Percentiles rank a stretch among this genome's conserved stretches.
Conservation (phyloP, 37 sponge, comb jelly and placozoan genomes). For the Ianthella basta region DNA sequence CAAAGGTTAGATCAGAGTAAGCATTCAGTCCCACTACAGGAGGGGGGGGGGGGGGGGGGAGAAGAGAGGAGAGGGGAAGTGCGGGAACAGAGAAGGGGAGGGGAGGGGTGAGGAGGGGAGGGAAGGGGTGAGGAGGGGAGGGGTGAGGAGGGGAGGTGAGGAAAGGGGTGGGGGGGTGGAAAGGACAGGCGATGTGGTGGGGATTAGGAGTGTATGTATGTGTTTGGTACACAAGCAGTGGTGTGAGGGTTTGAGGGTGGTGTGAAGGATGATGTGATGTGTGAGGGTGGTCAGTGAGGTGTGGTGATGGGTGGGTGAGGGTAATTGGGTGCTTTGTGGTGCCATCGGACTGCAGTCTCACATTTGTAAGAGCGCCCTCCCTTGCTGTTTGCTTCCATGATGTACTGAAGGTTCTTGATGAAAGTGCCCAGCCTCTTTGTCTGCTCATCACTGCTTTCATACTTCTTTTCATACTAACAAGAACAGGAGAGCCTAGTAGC, state of each 20-base stretch:
- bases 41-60: no score
- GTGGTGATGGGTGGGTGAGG: background rate
- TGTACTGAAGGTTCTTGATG: constrained; percentile 27
- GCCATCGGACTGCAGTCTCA: background rate
- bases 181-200: no score
- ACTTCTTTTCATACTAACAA: constrained; percentile 40
- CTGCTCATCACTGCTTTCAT: constrained; percentile 45
- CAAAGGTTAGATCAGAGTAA: constrained; percentile 68
- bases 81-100: background rate
- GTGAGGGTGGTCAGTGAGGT: no score
- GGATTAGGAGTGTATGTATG: no score
- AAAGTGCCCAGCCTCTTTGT: constrained; percentile 40
- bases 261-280: no score
- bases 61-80: background rate
- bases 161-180: no score
- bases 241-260: no score
- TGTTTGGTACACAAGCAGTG: no score
- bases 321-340: background rate
- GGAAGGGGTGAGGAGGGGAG: background rate
- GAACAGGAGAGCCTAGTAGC: background rate
- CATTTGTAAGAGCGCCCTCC: constrained; percentile 38
- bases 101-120: background rate
- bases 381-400: constrained; percentile 30
- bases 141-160: no score
- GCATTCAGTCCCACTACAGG: constrained; percentile 55